Evolutionary conservation across 2,113 vertebrate species (phyloP), one percentile per base, ranked within the genome.

Genomic region (Sisor rabdophorus): DNA sequence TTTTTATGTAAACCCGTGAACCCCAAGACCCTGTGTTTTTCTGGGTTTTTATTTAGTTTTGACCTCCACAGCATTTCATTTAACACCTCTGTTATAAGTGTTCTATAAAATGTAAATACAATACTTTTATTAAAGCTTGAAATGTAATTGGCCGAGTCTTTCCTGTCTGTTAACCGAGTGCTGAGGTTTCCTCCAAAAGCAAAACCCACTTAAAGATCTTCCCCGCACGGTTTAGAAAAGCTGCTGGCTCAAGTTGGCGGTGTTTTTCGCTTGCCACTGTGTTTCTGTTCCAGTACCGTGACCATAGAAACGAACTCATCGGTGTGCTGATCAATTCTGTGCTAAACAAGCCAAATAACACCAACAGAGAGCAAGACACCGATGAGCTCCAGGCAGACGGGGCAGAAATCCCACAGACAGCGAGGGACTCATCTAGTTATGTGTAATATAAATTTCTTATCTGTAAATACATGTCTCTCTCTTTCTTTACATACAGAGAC

Each of bases 241-340:
- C 3, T 9, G 22, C 40, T 67, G 10, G 65, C n/a, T 11, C n/a
- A n/a, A n/a, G 36, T 36, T 65, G 0, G 54, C 26, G 20, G 32
- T 36, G 32, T 36, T 40, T 63, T 65, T 63, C 59, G 53, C 59
- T 75, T 64, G 52, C 71, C 68, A 50, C 19, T 22, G 40, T 4
- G 5, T 60, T 47, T 11, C 20, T 56, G 28, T 44, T 53, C 22
- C 44, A 44, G 56, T 22, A 15, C 52, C 15, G 71, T 82, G 55
- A 79, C 80, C 76, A 79, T 75, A 73, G 80, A 67, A 82, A 82
- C 80, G 67, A 75, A 70, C 72, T 67, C 65, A 52, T 67, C 2
- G 0, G 53, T 60, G 63, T 61, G 48, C 59, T 32, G 53, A 59
- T 70, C 71, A 36, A 32, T 59, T 20, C 67, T 22, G 36, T 63